Percentiles rank a stretch among this genome's conserved stretches.
phyloP scores from a whole-genome alignment of 1,140 invertebrate species.

The Ladona fulva region DNA sequence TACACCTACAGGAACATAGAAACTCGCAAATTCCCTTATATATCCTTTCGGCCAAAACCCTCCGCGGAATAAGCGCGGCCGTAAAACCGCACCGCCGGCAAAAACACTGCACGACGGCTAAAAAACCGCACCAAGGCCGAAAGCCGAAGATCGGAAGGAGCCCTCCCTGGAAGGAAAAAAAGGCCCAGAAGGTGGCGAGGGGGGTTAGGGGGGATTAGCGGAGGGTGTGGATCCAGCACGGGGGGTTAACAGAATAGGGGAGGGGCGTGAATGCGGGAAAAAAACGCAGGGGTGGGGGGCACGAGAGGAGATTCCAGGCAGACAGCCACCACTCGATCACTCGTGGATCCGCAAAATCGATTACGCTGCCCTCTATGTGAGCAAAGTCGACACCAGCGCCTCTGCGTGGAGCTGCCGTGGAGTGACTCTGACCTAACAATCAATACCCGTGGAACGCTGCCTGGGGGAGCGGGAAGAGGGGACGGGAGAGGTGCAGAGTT shows the following conservation, averaged over 20 bases:
- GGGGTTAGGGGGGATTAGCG: too few relatives aligned
- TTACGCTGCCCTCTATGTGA: conserved; percentile 7
- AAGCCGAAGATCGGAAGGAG: too few relatives aligned
- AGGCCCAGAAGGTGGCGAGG: too few relatives aligned
- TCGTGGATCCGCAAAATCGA: conserved; percentile 7
- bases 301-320: background rate
- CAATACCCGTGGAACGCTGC: background rate
- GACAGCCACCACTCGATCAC: conserved; percentile 6
- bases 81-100: too few relatives aligned
- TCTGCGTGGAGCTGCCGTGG: background rate
- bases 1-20: too few relatives aligned
- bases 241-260: too few relatives aligned
- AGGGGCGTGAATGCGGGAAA: background rate
- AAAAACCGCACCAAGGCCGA: too few relatives aligned
- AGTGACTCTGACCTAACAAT: conserved; percentile 3
- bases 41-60: too few relatives aligned
- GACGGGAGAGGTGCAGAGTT: background rate
- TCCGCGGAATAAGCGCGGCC: too few relatives aligned
- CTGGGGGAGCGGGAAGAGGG: background rate
- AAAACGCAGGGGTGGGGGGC: background rate
- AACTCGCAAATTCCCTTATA: too few relatives aligned
- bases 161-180: too few relatives aligned
- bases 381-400: background rate
- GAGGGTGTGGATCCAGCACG: background rate
- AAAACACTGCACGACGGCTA: too few relatives aligned